Evolutionary conservation across 2,888 invertebrate genomes (phyloP), one percentile per base, ranked within the genome.

Genomic region (Molorchus minor): DNA sequence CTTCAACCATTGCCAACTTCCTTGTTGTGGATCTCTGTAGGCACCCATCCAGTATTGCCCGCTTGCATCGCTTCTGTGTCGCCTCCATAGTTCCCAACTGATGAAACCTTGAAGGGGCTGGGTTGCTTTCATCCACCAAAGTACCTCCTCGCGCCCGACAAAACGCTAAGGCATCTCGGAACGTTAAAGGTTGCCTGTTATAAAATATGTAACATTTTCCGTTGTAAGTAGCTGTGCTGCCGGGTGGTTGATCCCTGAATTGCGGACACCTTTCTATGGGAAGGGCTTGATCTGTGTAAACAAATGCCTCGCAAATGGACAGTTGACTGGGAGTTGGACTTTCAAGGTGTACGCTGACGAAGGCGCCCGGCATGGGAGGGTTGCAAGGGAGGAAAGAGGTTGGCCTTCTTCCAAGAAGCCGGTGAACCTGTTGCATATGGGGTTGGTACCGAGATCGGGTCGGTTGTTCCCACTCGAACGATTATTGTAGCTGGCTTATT

Each of bases 11-110:
- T 92, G 91, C 96, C 96, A 96, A 71, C 89, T 89, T 5, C 55
- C 36, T 3, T 53, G 43, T 36, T 62, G 58, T 3, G 47, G 87
- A 77, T 95, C 94, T n/a, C 94, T 84, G 4, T 93, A 87, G 0
- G 94, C 94, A 0, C 95, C 96, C 90, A 96, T 91, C 96, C 96
- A 96, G 79, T 96, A 96, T 71, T 95, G 94, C 58, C 94, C 95
- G 75, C 90, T 92, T 16, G 92, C 90, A 81, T 96, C 95, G 75
- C 92, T 94, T 75, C 92, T 87, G 79, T 96, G 95, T 46, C 95
- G 83, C 62, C 95, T 84, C 93, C 95, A 96, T 33, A 96, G 82
- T 76, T 96, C 96, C 96, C 96, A 96, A 76, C 94, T 94, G 67
- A 96, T 91, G 80, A 96, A 96, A 0, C 96, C 96, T 81, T 96